phyloP scores from a whole-genome alignment of 1,140 invertebrate genomes.

The Aethina tumida region DNA sequence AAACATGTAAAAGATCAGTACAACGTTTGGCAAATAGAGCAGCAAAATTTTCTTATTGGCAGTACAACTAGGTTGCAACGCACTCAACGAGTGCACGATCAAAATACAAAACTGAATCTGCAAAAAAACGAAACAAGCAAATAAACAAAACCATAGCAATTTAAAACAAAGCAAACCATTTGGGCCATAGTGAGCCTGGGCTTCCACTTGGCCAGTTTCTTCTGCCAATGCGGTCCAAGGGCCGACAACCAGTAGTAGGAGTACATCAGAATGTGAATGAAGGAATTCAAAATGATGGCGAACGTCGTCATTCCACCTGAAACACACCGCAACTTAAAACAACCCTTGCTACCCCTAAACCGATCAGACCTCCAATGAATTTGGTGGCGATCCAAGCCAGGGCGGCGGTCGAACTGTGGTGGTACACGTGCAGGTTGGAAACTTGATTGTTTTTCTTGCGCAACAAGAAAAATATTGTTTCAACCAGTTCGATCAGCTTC shows the following conservation, averaged over 20 bases:
- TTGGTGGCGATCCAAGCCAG: slow-evolving; percentile 62
- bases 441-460: slow-evolving; percentile 63
- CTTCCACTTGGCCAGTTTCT: slow-evolving; percentile 30
- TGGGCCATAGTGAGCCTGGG: slow-evolving; percentile 37
- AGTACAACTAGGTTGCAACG: slow-evolving; percentile 44
- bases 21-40: slow-evolving; percentile 49
- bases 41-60: slow-evolving; percentile 40
- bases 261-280: slow-evolving; percentile 36
- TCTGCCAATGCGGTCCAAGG: slow-evolving; percentile 27
- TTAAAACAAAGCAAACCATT: slow-evolving; percentile 27
- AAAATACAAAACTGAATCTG: slow-evolving; percentile 58
- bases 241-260: slow-evolving; percentile 31
- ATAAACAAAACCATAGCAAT: slow-evolving; percentile 2
- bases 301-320: slow-evolving; percentile 27
- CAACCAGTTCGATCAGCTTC: slow-evolving; percentile 39
- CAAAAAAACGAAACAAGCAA: slow-evolving; percentile 26
- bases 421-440: slow-evolving; percentile 62
- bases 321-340: slow-evolving; percentile 4
- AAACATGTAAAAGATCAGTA: slow-evolving; percentile 59
- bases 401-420: slow-evolving; percentile 53
- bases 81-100: slow-evolving; percentile 43
- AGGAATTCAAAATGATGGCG: slow-evolving; percentile 25
- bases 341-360: too few relatives aligned
- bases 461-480: slow-evolving; percentile 56
- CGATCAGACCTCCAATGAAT: slow-evolving; percentile 50